Conservation (phyloP, 2,113 vertebrate species). For the Stegastes partitus region DNA sequence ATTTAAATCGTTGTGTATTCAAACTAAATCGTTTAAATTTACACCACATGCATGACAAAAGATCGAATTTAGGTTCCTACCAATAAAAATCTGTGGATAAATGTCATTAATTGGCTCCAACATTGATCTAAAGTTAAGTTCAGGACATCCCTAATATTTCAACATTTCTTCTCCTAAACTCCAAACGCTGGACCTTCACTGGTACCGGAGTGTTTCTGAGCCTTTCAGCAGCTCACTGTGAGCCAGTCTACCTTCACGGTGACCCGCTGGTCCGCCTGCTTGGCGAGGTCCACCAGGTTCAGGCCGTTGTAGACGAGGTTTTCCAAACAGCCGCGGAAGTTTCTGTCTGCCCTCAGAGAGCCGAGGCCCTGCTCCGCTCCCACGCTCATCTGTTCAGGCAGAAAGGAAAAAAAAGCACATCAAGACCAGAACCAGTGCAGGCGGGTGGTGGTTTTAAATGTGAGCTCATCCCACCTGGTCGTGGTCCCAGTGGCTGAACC, state of each 20-base stretch:
- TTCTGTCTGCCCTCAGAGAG: slow-evolving; percentile 83
- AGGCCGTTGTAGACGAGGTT: slow-evolving; percentile 91
- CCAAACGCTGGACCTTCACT: too few species aligned
- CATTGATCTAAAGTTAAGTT: too few species aligned
- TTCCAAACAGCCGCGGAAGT: slow-evolving; percentile 94
- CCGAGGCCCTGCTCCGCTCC: slow-evolving; percentile 86
- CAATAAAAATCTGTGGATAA: too few species aligned
- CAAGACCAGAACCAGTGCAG: neutral
- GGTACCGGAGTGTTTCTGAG: neutral
- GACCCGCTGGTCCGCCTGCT: slow-evolving; percentile 85
- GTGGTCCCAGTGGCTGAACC: slow-evolving; percentile 87
- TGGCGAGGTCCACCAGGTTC: slow-evolving; percentile 88
- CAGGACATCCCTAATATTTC: too few species aligned
- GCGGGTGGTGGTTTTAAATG: neutral
- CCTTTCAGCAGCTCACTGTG: neutral
- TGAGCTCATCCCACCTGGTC: slow-evolving; percentile 85
- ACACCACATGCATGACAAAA: too few species aligned
- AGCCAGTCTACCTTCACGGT: slow-evolving; percentile 85
- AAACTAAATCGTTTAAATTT: too few species aligned
- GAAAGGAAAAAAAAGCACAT: neutral
- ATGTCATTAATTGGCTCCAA: too few species aligned
- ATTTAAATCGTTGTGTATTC: too few species aligned
- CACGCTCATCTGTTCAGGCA: slow-evolving; percentile 89
- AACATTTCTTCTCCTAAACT: too few species aligned
- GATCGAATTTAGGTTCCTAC: too few species aligned